These are phyloP conservation scores for Sitta carolinensis DNA, from an alignment of 2,797 vertebrate species.

Conservation along the genomic window DNA sequence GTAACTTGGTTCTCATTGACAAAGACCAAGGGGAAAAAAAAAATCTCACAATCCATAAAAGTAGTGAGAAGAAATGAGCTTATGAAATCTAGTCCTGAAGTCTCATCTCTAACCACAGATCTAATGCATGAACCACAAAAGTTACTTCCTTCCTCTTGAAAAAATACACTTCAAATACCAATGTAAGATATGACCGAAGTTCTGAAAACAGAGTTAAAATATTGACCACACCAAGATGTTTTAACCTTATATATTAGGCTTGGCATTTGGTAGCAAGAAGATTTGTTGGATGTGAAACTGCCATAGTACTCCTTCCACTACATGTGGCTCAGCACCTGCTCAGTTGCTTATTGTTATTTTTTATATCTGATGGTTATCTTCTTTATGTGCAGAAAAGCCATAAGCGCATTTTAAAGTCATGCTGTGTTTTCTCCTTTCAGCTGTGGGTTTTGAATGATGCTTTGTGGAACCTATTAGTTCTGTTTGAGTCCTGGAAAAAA, in stretches of 20 bases:
- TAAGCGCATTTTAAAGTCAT: not conserved
- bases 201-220: not conserved
- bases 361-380: not conserved
- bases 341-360: not conserved
- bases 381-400: not conserved
- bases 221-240: not conserved
- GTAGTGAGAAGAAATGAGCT: not conserved
- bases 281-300: not conserved
- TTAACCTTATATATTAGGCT: not conserved
- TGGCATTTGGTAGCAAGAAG: not conserved
- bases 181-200: not conserved
- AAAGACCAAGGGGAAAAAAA: not conserved
- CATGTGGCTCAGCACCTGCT: not conserved
- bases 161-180: not conserved
- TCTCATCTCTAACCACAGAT: not conserved
- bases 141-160: not conserved
- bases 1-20: not conserved
- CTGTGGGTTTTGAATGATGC: fast-evolving
- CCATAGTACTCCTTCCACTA: not conserved
- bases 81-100: not conserved
- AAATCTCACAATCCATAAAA: not conserved
- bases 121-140: not conserved
- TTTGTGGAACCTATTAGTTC: not conserved
- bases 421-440: not conserved
- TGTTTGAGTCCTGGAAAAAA: not conserved